Base-by-base conservation (phyloP, 2,797 vertebrate species). In the Aratinga solstitialis region DNA sequence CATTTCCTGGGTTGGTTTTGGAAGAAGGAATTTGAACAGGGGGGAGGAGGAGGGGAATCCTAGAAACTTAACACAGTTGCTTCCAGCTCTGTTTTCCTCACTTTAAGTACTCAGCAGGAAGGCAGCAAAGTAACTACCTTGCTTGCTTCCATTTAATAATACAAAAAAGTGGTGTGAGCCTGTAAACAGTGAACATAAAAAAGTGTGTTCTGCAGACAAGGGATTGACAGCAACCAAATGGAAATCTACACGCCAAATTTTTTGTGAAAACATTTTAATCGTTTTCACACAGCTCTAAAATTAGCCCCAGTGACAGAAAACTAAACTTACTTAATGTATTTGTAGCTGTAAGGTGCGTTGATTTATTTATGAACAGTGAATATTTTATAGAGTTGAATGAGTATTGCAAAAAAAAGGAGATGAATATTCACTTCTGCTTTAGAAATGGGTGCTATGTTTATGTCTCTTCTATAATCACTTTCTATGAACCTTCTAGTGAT, bases 331-430 rank as follows among this genome's bases (percentile, higher is more conserved):
- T 92, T 91, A 94, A 92, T 95, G 81, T 92, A 89, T 94, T 87
- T 96, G 93, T 93, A 89, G 88, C 93, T 94, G 68, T 93, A 93
- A 96, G 90, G 91, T 96, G 91, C 1, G 0, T 71, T 96, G 95
- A 84, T 93, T 96, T 96, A 95, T 97, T 96, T 96, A 97, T 97
- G 91, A 97, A 93, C 65, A 87, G 94, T 89, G 91, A 96, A 96
- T 95, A 94, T 94, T 95, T 97, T 94, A 94, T 86, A 84, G 74
- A 94, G 67, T 87, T 93, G 93, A 96, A 95, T 93, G 83, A 94
- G 34, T 89, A 90, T 36, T 77, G 68, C 71, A 93, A 80, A 90
- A 76, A 76, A 85, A 79, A 36, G 56, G 68, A 91, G 88, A 96
- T 90, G 74, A 94, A 95, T 94, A 94, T 91, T 94, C 95, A 76